phyloP scores from a whole-genome alignment of 2,888 invertebrate genomes.

The Beris chalybata region DNA sequence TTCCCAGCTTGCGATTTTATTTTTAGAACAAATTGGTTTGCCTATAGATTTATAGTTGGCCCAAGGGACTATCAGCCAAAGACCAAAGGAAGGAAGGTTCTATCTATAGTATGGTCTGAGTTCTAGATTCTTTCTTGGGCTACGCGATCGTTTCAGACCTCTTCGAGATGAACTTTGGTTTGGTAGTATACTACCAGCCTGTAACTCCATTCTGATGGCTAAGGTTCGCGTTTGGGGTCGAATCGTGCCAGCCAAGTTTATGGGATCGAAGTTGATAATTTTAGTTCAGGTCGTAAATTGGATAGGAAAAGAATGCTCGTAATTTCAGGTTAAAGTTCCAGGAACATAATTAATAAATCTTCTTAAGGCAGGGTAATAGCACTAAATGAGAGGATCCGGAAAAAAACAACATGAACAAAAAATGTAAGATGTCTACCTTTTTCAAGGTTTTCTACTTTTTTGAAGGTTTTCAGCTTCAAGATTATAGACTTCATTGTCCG shows the following conservation, averaged over 20 bases:
- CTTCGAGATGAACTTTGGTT: conserved; percentile 14
- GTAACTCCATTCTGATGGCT: conserved; percentile 1
- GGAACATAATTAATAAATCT: conserved; percentile 19
- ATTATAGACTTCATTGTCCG: too few relatives aligned
- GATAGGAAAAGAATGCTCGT: conserved; percentile 8
- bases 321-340: conserved; percentile 20
- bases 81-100: conserved; percentile 31
- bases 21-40: conserved; percentile 39
- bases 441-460: too few relatives aligned
- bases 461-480: too few relatives aligned
- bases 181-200: conserved; percentile 17
- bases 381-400: too few relatives aligned
- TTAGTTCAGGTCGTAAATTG: conserved; percentile 22
- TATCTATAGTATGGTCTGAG: conserved; percentile 5
- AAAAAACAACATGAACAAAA: too few relatives aligned
- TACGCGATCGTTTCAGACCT: conserved; percentile 2
- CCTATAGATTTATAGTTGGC: conserved; percentile 38
- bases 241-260: conserved; percentile 25
- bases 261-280: conserved; percentile 19
- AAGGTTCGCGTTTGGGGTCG: conserved; percentile 26
- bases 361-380: too few relatives aligned
- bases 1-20: conserved; percentile 31
- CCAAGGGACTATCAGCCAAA: conserved; percentile 35
- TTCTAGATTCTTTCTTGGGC: background rate
- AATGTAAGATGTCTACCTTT: too few relatives aligned